phyloP scores from a whole-genome alignment of 1,140 invertebrate genomes.

The Brachionus asplanchnoidis region DNA sequence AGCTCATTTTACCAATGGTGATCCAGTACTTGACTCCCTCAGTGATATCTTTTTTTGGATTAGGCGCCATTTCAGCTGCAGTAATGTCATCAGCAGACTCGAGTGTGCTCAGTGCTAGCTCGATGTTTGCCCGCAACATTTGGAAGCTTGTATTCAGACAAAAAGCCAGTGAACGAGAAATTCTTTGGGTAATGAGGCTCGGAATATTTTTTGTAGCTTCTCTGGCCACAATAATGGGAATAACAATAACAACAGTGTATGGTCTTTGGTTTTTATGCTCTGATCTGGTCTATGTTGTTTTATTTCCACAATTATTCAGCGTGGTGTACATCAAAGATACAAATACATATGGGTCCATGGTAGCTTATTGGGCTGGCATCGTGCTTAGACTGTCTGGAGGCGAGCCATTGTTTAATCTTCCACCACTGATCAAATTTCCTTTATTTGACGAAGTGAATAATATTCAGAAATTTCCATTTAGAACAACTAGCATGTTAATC shows the following conservation, averaged over 20 bases:
- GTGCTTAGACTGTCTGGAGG: conserved; percentile 78
- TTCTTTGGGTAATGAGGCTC: conserved; percentile 93
- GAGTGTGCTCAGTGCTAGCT: conserved; percentile 87
- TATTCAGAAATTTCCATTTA: conserved; percentile 63
- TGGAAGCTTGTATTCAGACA: conserved; percentile 92
- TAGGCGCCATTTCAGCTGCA: conserved; percentile 94
- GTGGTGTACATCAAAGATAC: conserved; percentile 81
- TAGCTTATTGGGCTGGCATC: conserved; percentile 76
- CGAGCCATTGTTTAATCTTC: conserved; percentile 74
- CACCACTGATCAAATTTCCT: conserved; percentile 78
- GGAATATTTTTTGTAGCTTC: conserved; percentile 87
- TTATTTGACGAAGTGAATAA: conserved; percentile 68
- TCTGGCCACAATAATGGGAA: conserved; percentile 85
- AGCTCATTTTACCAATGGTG: conserved; percentile 91
- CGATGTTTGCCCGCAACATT: conserved; percentile 96
- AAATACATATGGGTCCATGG: conserved; percentile 90
- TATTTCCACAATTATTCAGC: conserved; percentile 94
- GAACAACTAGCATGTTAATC: conserved; percentile 61
- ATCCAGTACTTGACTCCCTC: conserved; percentile 85
- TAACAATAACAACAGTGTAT: conserved; percentile 93
- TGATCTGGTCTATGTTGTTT: conserved; percentile 91
- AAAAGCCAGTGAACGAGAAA: conserved; percentile 89
- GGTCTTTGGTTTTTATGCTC: conserved; percentile 91
- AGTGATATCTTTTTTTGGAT: conserved; percentile 88
- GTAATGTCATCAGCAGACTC: conserved; percentile 98